A percentile compares a stretch with the other conserved stretches of the same genome.
phyloP scores from a whole-genome alignment of 2,113 vertebrate genomes.

The Cyanoliseus patagonus region DNA sequence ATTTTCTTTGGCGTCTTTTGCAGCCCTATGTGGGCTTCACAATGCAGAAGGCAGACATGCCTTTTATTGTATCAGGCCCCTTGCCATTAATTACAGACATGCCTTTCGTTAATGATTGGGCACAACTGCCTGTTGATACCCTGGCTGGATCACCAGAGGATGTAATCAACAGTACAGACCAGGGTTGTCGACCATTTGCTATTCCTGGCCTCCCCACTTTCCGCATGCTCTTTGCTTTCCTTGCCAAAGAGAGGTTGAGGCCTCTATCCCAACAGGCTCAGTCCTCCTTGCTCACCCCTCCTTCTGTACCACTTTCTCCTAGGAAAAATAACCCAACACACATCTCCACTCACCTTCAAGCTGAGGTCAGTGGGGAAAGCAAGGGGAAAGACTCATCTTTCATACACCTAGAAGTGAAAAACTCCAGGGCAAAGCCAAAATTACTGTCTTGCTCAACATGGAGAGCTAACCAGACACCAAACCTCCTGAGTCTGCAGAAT shows the following conservation, averaged over 20 bases:
- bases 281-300: not conserved
- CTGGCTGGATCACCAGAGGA: slow-evolving; percentile 2
- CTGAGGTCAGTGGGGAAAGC: not conserved
- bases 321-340: not conserved
- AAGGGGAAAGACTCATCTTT: slow-evolving; percentile 1
- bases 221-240: not conserved
- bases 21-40: not conserved
- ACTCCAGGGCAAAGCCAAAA: not conserved
- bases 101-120: slow-evolving; percentile 40
- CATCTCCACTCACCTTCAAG: not conserved
- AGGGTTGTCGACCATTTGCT: not conserved
- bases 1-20: slow-evolving; percentile 64
- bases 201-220: not conserved
- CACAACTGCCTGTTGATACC: slow-evolving; percentile 9
- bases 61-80: slow-evolving; percentile 48
- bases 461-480: slow-evolving; percentile 45
- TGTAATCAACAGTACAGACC: not conserved
- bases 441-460: not conserved
- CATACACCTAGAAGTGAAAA: not conserved
- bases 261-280: rapidly evolving
- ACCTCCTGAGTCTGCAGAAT: slow-evolving; percentile 51
- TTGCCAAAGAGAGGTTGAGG: not conserved
- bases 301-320: not conserved
- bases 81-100: slow-evolving; percentile 62
- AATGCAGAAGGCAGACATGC: slow-evolving; percentile 52